Evolutionary conservation across 2,888 invertebrate genomes (phyloP), one percentile per base, ranked within the genome.

Genomic region (Cryptophagus acutangulus): DNA sequence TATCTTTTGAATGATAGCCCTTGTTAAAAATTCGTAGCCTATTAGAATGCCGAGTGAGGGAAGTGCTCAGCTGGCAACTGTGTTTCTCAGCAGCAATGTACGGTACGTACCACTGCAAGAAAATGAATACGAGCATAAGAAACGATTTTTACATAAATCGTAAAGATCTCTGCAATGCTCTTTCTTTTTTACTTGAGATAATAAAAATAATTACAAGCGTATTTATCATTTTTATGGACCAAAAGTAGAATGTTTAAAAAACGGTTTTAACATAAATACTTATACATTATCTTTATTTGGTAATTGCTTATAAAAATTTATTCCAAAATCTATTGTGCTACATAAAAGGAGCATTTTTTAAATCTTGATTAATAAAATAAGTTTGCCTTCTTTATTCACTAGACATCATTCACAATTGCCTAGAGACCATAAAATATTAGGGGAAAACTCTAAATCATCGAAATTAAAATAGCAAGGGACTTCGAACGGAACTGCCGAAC

Each of bases 1-100:
- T 64, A 63, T 63, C 62, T 61, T 57, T 59, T 63, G 63, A 64
- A 62, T 62, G 63, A 63, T 63, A 61, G 55, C 59, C 60, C 61
- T 62, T 61, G 62, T 64, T 64, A 63, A 61, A 62, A 63, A 63
- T 63, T 57, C 59, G 55, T 56, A 55, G 55, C 62, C 60, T 62
- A 60, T 63, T 62, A 62, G 56, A 55, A 55, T 51, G 58, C 53
- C 52, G 55, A 17, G 31, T 38, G 47, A 36, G 31, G 40, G 38
- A 36, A 38, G 29, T 39, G 35, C 36, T 43, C 40, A 36, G 36
- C 18, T 41, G 41, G 36, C 37, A 41, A 36, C 40, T 20, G 8
- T 34, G 36, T 36, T 36, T 30, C 36, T 20, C 36, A 40, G 40
- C 40, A 40, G 40, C 36, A 36, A 40, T 36, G 40, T 36, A 40